Conservation (phyloP, 1,140 invertebrate genomes). For the Drosophila paulistorum region DNA sequence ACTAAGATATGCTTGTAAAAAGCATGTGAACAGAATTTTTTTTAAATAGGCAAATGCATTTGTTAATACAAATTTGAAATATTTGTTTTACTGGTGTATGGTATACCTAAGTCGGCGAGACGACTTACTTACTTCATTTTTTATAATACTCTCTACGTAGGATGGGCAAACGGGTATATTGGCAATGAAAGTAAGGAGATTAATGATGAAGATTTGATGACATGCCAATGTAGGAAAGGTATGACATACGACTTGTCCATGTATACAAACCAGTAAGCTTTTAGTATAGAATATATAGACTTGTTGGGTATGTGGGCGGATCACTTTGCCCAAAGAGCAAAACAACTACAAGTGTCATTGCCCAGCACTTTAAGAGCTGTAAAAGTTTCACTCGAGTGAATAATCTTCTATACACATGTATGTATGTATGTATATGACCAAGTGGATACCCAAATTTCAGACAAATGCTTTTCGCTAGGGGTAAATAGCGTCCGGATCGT, state of each 20-base stretch:
- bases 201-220: neutral
- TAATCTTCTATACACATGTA: neutral
- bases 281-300: neutral
- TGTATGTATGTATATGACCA: no score
- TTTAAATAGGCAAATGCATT: no score
- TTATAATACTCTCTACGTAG: neutral
- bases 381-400: neutral
- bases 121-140: no score
- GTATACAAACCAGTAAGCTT: neutral
- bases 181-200: neutral
- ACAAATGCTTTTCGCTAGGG: conserved; percentile 89
- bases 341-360: conserved; percentile 1
- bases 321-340: neutral
- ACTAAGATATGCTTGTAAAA: no score
- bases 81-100: no score
- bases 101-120: no score
- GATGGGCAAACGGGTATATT: neutral
- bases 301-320: neutral
- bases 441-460: conserved; percentile 89
- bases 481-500: conserved; percentile 90
- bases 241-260: no score
- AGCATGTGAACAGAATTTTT: no score
- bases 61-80: no score
- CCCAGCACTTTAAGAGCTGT: neutral
- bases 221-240: no score